Evolutionary conservation across 1,140 invertebrate genomes (phyloP).

Genomic region (Vanessa atalanta): DNA sequence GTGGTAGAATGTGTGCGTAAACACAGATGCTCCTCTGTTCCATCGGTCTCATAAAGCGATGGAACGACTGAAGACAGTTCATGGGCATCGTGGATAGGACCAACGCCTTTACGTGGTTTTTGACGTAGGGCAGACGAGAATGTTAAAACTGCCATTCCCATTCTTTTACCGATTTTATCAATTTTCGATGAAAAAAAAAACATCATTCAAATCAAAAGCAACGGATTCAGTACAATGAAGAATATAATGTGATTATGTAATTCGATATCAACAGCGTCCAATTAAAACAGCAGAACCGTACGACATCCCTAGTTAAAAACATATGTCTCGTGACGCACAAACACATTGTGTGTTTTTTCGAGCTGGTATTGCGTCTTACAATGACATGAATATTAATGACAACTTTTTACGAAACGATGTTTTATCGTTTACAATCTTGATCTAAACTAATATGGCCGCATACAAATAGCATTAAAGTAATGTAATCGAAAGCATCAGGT

Average conservation of each 20-base stretch:
- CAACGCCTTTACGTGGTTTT: no score
- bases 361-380: constrained; percentile 39
- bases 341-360: constrained; percentile 41
- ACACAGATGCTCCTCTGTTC: no score
- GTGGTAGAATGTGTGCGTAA: no score
- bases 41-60: no score
- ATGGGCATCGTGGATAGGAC: no score
- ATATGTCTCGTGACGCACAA: constrained; percentile 7
- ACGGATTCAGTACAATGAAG: no score
- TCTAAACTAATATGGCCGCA: constrained; percentile 30
- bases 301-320: constrained; percentile 11
- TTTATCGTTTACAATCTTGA: constrained; percentile 35
- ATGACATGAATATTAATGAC: constrained; percentile 50
- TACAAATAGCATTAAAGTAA: constrained; percentile 33
- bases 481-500: constrained; percentile 3
- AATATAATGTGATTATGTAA: no score
- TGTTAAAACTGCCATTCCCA: no score
- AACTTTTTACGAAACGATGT: constrained; percentile 42
- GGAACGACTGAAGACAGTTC: no score
- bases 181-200: neutral
- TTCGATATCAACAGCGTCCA: neutral
- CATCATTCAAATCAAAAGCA: neutral
- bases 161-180: no score
- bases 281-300: constrained; percentile 2
- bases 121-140: no score